Evolutionary conservation across 1,140 invertebrate species (phyloP).

Genomic region (Orchesella cincta): DNA sequence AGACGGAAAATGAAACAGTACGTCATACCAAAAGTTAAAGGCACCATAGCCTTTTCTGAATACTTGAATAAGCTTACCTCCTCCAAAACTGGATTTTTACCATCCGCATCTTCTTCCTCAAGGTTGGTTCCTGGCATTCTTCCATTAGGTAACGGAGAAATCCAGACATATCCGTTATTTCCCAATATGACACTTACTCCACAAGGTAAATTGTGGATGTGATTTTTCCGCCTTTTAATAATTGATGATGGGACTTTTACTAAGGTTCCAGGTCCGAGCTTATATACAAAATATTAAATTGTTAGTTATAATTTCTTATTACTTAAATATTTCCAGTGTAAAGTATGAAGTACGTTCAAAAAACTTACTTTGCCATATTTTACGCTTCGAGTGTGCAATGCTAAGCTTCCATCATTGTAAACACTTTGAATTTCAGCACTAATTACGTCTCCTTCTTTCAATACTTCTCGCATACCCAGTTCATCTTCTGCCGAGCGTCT

Average conservation of each 20-base stretch:
- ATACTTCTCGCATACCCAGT: conserved; percentile 91
- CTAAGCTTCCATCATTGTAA: conserved; percentile 86
- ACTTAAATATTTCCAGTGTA: too few species aligned
- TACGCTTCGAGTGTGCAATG: conserved; percentile 90
- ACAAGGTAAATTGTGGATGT: conserved; percentile 90
- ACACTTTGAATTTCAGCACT: conserved; percentile 96
- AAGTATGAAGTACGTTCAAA: neutral
- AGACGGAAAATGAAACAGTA: neutral
- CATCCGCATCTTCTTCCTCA: conserved; percentile 69
- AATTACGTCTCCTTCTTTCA: conserved; percentile 94
- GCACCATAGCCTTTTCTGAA: too few species aligned
- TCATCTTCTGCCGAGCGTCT: conserved; percentile 94
- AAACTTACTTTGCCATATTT: conserved; percentile 89
- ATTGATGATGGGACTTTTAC: conserved; percentile 90
- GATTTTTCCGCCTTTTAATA: conserved; percentile 90
- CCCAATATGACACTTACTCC: conserved; percentile 91
- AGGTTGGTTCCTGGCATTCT: conserved; percentile 52
- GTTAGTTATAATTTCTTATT: too few species aligned
- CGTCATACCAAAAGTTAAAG: neutral
- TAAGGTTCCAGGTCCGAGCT: conserved; percentile 82
- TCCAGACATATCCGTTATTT: conserved; percentile 96
- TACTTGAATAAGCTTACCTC: too few species aligned
- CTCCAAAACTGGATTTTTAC: conserved; percentile 78
- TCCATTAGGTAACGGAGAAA: conserved; percentile 67
- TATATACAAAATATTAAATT: conserved; percentile 34